phyloP scores from a whole-genome alignment of 2,888 invertebrate species.

The Cetonia aurata region DNA sequence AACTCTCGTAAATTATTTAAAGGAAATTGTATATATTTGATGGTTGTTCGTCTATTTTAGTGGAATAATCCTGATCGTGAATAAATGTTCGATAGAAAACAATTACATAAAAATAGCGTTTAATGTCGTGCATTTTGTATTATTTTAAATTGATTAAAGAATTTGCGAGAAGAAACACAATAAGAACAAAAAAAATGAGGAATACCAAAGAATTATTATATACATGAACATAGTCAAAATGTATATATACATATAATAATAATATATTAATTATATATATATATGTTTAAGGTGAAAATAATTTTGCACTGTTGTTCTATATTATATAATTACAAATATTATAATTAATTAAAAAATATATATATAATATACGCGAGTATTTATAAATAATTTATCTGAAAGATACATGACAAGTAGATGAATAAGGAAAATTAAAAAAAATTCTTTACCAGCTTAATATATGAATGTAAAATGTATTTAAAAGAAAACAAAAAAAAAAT shows the following conservation, averaged over 20 bases:
- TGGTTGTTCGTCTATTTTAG: slow-evolving; percentile 12
- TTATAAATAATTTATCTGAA: slow-evolving; percentile 40
- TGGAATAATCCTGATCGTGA: too few species aligned
- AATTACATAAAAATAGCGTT: too few species aligned
- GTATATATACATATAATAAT: slow-evolving; percentile 27
- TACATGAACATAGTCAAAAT: slow-evolving; percentile 35
- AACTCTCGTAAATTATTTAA: slow-evolving; percentile 1
- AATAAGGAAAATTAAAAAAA: slow-evolving; percentile 19
- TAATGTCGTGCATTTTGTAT: too few species aligned
- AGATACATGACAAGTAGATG: slow-evolving; percentile 13
- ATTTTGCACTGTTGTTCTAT: slow-evolving; percentile 44
- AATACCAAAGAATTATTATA: slow-evolving; percentile 36
- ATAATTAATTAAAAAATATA: slow-evolving; percentile 31
- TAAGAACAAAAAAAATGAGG: slow-evolving; percentile 13
- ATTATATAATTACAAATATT: slow-evolving; percentile 26
- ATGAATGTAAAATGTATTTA: slow-evolving; percentile 24
- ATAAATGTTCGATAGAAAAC: too few species aligned
- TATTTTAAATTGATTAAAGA: neutral
- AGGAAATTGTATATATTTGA: neutral
- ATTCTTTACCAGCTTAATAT: slow-evolving; percentile 32
- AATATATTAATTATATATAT: slow-evolving; percentile 24
- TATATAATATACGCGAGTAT: slow-evolving; percentile 33
- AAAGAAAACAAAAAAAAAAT: slow-evolving; percentile 18
- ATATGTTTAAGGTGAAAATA: slow-evolving; percentile 35
- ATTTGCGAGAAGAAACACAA: slow-evolving; percentile 22